These are phyloP conservation scores for Anthophora plumipes DNA, from an alignment of 2,888 invertebrate species.

Conservation along the genomic window DNA sequence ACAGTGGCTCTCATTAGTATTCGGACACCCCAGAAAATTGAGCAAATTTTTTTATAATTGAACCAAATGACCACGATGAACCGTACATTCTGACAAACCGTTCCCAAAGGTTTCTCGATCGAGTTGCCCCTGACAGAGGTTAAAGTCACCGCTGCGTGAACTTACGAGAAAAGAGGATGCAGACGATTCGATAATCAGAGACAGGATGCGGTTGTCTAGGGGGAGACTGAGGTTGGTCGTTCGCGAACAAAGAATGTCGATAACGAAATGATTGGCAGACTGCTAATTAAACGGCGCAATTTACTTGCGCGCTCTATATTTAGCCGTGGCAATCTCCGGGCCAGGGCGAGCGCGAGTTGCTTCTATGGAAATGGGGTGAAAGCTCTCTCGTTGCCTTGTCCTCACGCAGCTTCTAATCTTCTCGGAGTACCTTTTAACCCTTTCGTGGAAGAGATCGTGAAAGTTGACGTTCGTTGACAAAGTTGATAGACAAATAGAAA, in stretches of 20 bases:
- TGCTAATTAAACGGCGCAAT: slow-evolving; percentile 76
- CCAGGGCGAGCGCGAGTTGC: slow-evolving; percentile 4
- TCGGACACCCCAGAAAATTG: no score
- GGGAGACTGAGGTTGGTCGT: slow-evolving; percentile 60
- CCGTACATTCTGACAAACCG: no score
- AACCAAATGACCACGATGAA: not conserved
- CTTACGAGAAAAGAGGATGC: slow-evolving; percentile 63
- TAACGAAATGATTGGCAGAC: slow-evolving; percentile 80
- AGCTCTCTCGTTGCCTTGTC: not conserved
- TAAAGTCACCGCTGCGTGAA: slow-evolving; percentile 65
- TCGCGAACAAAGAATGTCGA: slow-evolving; percentile 77
- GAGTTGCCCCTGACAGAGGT: slow-evolving; percentile 46
- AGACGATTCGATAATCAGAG: slow-evolving; percentile 72
- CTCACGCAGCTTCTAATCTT: not conserved
- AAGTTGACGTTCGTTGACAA: not conserved
- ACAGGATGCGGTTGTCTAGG: slow-evolving; percentile 78
- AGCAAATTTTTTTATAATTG: no score
- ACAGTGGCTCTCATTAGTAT: no score
- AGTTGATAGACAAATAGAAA: no score
- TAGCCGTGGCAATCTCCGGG: slow-evolving; percentile 56
- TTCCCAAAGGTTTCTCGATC: not conserved
- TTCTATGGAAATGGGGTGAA: not conserved
- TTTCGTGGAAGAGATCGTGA: not conserved
- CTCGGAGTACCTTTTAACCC: not conserved
- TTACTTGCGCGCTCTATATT: slow-evolving; percentile 74